Evolutionary conservation across 2,797 vertebrate genomes (phyloP), one percentile per base, ranked within the genome.

Genomic region (Eurystomus glaucurus): DNA sequence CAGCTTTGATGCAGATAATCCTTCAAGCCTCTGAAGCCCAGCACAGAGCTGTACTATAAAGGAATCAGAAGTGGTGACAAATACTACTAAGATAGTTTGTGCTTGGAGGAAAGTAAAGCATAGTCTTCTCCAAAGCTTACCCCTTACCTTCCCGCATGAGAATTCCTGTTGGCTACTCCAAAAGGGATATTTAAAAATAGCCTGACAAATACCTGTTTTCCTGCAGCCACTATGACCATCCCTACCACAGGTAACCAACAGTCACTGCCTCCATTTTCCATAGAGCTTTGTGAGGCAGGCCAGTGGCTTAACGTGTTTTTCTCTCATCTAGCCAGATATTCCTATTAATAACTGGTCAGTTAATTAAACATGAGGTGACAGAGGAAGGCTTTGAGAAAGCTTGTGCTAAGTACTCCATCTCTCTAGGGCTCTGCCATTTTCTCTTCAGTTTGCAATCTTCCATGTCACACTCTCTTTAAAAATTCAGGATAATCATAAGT

Each of bases 1-100:
- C 98, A 98, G 97, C 99, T 99, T 14, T 97, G 96, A 26, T 87
- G 97, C 46, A 99, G 98, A 93, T 99, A 99, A 95, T 96, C 94
- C 96, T 98, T 98, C 92, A 99, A 98, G 82, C 98, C 97, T 23
- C 98, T 98, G 21, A 97, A 97, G 65, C 98, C 96, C 94, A 99
- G 91, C 80, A 99, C 72, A 74, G 85, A 89, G 19, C 96, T 97
- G 97, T 99, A 99, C 99, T 99, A 87, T 43, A 96, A 94, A 84
- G 48, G 52, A 96, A 95, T 57, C 76, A 77, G 57, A 94, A 91
- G 16, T 2, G 23, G 26, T 78, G 46, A 87, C 31, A 93, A 60
- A 82, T 33, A 43, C 39, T 57, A 54, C 28, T 80, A 88, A 19
- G 28, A 92, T 18, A 77, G 48, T 26, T 33, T 4, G 8, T 29